Conservation (phyloP, 2,113 vertebrate species). For the Martes martes region DNA sequence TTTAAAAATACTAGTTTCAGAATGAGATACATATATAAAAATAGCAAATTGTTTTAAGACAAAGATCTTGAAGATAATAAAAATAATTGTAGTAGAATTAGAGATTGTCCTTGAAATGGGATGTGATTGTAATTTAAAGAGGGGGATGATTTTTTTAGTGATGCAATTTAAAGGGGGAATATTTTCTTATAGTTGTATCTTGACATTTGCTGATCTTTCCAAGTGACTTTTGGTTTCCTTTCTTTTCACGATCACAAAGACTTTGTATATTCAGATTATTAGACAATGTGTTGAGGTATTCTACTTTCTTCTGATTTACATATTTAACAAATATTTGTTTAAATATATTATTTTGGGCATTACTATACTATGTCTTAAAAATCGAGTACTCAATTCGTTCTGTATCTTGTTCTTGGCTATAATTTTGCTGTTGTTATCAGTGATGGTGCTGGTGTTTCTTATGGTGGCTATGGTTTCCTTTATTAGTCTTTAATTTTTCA, state of each 20-base stretch:
- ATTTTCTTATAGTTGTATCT: background rate
- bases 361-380: background rate
- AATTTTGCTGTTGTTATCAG: background rate
- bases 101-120: background rate
- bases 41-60: background rate
- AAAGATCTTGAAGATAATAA: background rate
- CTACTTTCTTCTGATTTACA: conserved; percentile 45
- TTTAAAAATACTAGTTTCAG: conserved; percentile 4
- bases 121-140: background rate
- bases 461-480: background rate
- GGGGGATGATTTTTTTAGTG: background rate
- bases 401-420: background rate
- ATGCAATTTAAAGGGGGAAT: background rate
- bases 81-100: background rate
- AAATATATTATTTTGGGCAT: background rate
- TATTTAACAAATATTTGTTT: background rate
- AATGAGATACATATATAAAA: background rate
- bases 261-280: background rate
- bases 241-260: background rate
- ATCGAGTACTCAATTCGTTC: background rate
- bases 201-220: background rate
- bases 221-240: background rate
- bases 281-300: background rate
- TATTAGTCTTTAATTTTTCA: background rate
- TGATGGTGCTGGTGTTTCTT: background rate